A percentile compares a stretch with the other conserved stretches of the same genome.
Evolutionary conservation across 2,113 vertebrate species (phyloP).

Genomic region (Zapornia atra): DNA sequence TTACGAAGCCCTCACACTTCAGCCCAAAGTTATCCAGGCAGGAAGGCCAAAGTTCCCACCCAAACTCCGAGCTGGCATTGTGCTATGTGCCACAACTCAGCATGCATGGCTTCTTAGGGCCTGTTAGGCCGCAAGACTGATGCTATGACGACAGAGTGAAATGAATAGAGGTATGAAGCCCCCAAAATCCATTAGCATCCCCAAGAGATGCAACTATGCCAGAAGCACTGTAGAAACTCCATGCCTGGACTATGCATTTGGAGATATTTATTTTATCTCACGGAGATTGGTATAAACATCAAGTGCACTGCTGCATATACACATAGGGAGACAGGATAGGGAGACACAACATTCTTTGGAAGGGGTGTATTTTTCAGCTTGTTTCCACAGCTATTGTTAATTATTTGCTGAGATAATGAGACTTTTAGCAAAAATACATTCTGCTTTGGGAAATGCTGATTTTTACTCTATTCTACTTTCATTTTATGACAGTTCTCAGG

Average conservation of each 20-base stretch:
- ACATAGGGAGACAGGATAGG: not conserved
- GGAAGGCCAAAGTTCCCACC: not conserved
- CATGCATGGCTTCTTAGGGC: not conserved
- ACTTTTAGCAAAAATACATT: not conserved
- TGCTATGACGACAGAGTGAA: not conserved
- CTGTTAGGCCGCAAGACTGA: not conserved
- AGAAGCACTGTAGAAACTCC: not conserved
- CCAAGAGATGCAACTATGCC: not conserved
- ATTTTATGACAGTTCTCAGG: not conserved
- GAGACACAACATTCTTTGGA: not conserved
- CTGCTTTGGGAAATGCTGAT: not conserved
- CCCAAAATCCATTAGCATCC: not conserved
- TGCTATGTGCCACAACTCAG: not conserved
- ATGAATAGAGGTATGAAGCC: not conserved
- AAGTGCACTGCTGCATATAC: not conserved
- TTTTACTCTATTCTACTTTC: not conserved
- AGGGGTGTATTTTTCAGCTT: not conserved
- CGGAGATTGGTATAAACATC: not conserved
- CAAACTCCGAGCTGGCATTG: not conserved
- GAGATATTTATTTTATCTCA: not conserved
- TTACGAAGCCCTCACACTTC: not conserved
- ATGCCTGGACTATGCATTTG: not conserved
- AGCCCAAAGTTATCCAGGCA: not conserved
- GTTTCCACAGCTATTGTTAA: not conserved
- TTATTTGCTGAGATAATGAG: not conserved